phyloP scores from a whole-genome alignment of 2,888 invertebrate genomes.

The Pilophorus perplexus region DNA sequence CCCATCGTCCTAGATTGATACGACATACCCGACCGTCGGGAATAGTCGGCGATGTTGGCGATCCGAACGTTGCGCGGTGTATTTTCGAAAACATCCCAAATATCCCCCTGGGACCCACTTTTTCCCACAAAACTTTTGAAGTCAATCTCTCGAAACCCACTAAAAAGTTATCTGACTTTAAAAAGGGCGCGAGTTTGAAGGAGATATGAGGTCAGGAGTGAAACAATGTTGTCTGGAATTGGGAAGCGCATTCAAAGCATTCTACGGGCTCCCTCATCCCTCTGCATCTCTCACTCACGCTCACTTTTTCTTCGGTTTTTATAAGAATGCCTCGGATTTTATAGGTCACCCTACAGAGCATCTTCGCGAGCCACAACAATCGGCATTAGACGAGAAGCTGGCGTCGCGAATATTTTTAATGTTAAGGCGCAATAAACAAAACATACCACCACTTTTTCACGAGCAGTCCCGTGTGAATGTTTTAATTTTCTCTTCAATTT shows the following conservation, averaged over 20 bases:
- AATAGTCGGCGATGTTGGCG: no score
- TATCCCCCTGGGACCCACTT: background rate
- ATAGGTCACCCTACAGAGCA: slow-evolving; percentile 15
- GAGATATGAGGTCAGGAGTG: slow-evolving; percentile 26
- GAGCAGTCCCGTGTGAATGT: no score
- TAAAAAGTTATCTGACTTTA: slow-evolving; percentile 11
- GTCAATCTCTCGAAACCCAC: slow-evolving; percentile 4
- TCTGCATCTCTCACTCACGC: background rate
- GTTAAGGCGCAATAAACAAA: no score
- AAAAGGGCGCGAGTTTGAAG: background rate
- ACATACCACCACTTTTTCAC: no score
- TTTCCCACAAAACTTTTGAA: slow-evolving; percentile 15
- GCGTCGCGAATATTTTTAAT: no score
- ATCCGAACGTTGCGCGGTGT: background rate
- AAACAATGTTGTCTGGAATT: slow-evolving; percentile 28
- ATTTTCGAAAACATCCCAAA: background rate
- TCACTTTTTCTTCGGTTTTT: background rate
- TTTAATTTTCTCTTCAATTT: no score
- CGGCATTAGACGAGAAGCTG: background rate
- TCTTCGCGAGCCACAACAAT: slow-evolving; percentile 11
- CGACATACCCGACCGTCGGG: no score
- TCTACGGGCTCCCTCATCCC: no score
- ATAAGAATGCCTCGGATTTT: slow-evolving; percentile 10
- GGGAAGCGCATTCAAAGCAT: slow-evolving; percentile 19
- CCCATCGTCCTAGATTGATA: no score